A percentile compares a stretch with the other conserved stretches of the same genome.
phyloP scores from a whole-genome alignment of 2,797 vertebrate genomes.

The Liasis olivaceus region DNA sequence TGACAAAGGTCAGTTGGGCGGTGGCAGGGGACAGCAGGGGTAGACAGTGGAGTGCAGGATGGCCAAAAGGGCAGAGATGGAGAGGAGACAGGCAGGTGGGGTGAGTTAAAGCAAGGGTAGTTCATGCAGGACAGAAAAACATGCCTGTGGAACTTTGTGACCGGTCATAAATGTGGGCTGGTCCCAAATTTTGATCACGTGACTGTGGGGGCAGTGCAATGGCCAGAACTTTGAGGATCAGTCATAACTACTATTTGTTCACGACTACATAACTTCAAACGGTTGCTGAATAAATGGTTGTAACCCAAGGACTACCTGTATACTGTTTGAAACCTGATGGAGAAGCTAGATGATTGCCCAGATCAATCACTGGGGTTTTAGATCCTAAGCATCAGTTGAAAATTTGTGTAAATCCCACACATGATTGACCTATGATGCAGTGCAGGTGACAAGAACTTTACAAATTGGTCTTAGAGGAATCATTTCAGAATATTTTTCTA shows the following conservation, averaged over 20 bases:
- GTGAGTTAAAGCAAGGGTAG: neutral
- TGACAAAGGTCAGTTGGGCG: neutral
- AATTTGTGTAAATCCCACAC: neutral
- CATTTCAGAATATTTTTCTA: neutral
- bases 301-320: neutral
- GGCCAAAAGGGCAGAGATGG: neutral
- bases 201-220: neutral
- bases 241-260: neutral
- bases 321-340: neutral
- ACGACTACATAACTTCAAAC: neutral
- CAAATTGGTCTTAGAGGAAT: neutral
- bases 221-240: neutral
- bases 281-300: neutral
- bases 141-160: neutral
- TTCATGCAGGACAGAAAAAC: neutral
- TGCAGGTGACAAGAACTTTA: neutral
- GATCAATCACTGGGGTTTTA: neutral
- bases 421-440: neutral
- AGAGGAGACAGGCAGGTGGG: neutral
- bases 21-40: neutral
- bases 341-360: neutral
- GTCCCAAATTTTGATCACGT: neutral
- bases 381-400: neutral
- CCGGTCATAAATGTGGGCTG: neutral
- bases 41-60: neutral